Evolutionary conservation across 2,113 vertebrate genomes (phyloP), one percentile per base, ranked within the genome.

Genomic region (Brachyhypopomus gauderio): DNA sequence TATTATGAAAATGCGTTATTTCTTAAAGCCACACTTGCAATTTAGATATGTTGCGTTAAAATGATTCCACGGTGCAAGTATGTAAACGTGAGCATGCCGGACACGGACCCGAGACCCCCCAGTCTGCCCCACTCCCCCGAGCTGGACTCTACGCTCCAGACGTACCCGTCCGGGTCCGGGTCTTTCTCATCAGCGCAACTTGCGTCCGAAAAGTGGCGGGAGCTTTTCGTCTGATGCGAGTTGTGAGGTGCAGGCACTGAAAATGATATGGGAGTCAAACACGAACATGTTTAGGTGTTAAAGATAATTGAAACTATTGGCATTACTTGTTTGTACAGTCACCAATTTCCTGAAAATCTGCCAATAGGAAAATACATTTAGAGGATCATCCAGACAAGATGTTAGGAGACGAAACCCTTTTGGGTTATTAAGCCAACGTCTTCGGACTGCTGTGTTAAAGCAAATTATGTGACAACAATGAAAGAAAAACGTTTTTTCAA

Each of bases 391-490:
- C 16, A 55, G 48, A 62, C 34, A 62, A 71, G 80, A 22, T 86
- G 80, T 86, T 89, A 87, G 79, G 87, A 88, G 86, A 84, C 88
- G 87, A 90, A 88, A 84, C 87, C 56, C 79, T 81, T 59, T 60
- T 85, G 62, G 81, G 77, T 72, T 84, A 89, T 90, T 90, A 89
- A 64, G 41, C 60, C 41, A 78, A 87, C 85, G 85, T 88, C 83
- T 87, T 75, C 67, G 75, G 71, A 52, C 80, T 85, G 84, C 84
- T 86, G 85, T 87, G 89, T 84, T 75, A 87, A 88, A 90, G 87
- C 85, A 89, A 58, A 60, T 78, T 89, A 90, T 89, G 88, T 89
- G 81, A 82, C 82, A 88, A 89, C 90, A 90, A 91, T 92, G 88
- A 92, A 89, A 91, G 88, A 93, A 90, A 75, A 92, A 88, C 80